These are phyloP conservation scores for Scotopteryx bipunctaria DNA, from an alignment of 2,888 invertebrate genomes.

Conservation along the genomic window DNA sequence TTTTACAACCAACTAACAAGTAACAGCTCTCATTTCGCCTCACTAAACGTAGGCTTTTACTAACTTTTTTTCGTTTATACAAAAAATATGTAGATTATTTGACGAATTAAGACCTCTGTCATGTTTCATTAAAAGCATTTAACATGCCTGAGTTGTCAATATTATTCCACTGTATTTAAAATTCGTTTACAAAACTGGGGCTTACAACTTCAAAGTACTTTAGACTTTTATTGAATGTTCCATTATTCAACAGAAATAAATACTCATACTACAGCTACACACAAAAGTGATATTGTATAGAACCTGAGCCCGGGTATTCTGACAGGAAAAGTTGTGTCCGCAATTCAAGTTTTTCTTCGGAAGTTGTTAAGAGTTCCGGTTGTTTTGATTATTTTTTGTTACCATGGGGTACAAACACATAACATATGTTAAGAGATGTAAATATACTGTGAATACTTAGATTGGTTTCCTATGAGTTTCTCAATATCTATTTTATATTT, in stretches of 20 bases:
- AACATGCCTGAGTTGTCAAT: too few species aligned
- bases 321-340: constrained; percentile 52
- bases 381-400: constrained; percentile 50
- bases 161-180: not conserved
- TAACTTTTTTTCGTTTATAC: constrained; percentile 27
- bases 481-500: not conserved
- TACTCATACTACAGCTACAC: constrained; percentile 5
- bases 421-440: constrained; percentile 3
- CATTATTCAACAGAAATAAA: constrained; percentile 6
- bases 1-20: constrained; percentile 33
- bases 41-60: constrained; percentile 33
- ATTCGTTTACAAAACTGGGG: not conserved
- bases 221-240: constrained; percentile 4
- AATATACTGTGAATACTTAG: not conserved
- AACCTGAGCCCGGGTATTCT: constrained; percentile 45
- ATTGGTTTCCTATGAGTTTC: constrained; percentile 1
- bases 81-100: too few species aligned
- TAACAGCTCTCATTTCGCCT: constrained; percentile 34
- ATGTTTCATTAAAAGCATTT: too few species aligned
- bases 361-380: constrained; percentile 53
- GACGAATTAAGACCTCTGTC: too few species aligned
- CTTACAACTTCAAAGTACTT: constrained; percentile 3
- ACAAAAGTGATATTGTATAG: constrained; percentile 40
- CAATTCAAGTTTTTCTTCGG: constrained; percentile 57
- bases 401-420: constrained; percentile 26